Base-by-base conservation (phyloP, 2,797 vertebrate species). In the Echiichthys vipera region DNA sequence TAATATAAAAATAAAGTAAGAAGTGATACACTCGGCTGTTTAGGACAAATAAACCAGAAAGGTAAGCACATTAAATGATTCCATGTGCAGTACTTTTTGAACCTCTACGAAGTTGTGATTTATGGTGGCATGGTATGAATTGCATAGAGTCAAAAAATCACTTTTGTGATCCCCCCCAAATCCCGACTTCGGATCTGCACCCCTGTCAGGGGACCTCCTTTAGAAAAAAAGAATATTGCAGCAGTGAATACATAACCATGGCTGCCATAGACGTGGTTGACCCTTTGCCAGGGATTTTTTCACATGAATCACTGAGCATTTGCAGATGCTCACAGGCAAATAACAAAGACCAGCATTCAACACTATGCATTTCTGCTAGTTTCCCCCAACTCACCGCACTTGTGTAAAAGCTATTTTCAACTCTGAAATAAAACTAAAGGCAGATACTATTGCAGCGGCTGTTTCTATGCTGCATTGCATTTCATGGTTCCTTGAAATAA, bases 231-330 rank as follows among this genome's bases (percentile, higher is more conserved):
- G 34, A n/a, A 50, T 53, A 49, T 17, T 58, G 5, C 45, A 57
- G 36, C 14, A 24, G 15, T 25, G 15, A 62, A 55, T 54, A 34
- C 50, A 64, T n/a, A 40, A 43, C 1, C 17, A 13, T 20, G 10
- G 29, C 9, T 65, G 17, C 13, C 20, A 61, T 27, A 45, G 30
- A 34, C 59, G 30, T 36, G n/a, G 69, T 71, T 40, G 27, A 69
- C 22, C 62, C 71, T 67, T 62, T 73, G 65, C 70, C 73, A 67
- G 22, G 3, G 30, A 51, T 67, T 61, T 18, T 73, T 64, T 73
- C 68, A 70, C 81, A 75, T 67, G 64, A 84, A 46, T 67, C 61
- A 69, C 65, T 79, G 59, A 45, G 53, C 69, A 63, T 59, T 53
- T 70, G 39, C 67, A 81, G 46, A 79, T 58, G 59, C 81, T 84